Conservation (phyloP, 2,113 vertebrate genomes). For the Tenebrosternarchus preto region DNA sequence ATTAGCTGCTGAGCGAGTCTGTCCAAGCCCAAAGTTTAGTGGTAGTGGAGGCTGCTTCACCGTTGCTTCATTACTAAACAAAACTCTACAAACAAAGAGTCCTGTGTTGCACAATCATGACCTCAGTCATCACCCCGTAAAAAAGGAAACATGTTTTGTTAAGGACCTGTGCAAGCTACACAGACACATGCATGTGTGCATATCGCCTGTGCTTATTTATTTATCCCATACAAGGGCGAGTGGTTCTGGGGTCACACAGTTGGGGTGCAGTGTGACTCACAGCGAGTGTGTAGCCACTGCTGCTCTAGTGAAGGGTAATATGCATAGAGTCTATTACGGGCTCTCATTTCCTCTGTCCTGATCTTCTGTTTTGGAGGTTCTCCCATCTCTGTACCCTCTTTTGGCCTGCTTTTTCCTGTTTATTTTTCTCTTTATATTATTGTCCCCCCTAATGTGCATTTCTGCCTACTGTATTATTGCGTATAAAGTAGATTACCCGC, state of each 20-base stretch:
- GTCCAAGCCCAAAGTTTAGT: no score
- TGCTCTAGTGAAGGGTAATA: slow-evolving; percentile 34
- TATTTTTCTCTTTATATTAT: slow-evolving; percentile 5
- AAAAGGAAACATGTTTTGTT: slow-evolving; percentile 70
- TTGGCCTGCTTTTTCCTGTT: neutral
- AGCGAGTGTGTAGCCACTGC: slow-evolving; percentile 18
- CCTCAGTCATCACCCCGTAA: slow-evolving; percentile 49
- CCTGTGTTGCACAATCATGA: slow-evolving; percentile 6
- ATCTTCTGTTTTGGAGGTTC: slow-evolving; percentile 36
- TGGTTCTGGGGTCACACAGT: slow-evolving; percentile 20
- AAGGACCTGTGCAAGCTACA: slow-evolving; percentile 58
- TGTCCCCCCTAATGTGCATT: neutral
- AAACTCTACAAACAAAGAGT: neutral
- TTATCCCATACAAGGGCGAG: slow-evolving; percentile 5
- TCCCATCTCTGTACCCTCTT: neutral
- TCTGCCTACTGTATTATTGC: slow-evolving; percentile 2
- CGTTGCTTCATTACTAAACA: neutral
- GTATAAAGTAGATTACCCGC: neutral
- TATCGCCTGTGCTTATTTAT: slow-evolving; percentile 43
- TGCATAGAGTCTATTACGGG: slow-evolving; percentile 21
- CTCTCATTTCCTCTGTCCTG: slow-evolving; percentile 39
- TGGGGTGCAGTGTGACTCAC: slow-evolving; percentile 34
- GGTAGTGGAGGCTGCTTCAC: neutral
- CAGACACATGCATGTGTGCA: neutral
- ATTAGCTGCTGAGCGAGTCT: neutral